Evolutionary conservation across 2,888 invertebrate genomes (phyloP).

Genomic region (Periphyllus acericola): DNA sequence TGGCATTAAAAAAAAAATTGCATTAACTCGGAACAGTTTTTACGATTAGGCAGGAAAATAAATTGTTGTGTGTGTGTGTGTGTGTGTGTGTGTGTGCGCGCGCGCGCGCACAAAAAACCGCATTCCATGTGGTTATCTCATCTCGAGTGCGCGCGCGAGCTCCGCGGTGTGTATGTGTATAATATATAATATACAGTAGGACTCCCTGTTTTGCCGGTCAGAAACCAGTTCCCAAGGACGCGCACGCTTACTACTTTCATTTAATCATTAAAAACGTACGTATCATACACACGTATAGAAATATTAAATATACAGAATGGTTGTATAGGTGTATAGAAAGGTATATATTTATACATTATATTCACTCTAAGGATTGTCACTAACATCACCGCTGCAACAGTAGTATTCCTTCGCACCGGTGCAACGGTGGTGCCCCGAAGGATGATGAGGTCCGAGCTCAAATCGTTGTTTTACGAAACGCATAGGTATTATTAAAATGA

Average conservation of each 20-base stretch:
- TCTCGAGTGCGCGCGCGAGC: conserved; percentile 42
- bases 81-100: neutral
- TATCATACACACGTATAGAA: conserved; percentile 2
- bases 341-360: too few relatives aligned
- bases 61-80: conserved; percentile 20
- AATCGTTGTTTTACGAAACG: neutral
- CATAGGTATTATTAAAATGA: neutral
- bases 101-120: conserved; percentile 31
- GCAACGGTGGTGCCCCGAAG: neutral
- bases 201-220: conserved; percentile 50
- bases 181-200: conserved; percentile 42
- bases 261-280: conserved; percentile 50
- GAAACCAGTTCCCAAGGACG: conserved; percentile 59
- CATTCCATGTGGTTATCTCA: conserved; percentile 60
- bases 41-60: conserved; percentile 55
- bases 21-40: conserved; percentile 7
- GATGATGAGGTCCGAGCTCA: neutral
- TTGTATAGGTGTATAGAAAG: conserved; percentile 21
- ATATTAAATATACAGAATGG: conserved; percentile 26
- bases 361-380: conserved; percentile 3
- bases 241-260: conserved; percentile 58
- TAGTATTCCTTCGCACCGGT: neutral
- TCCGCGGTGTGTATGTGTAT: neutral
- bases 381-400: neutral
- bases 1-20: neutral